Evolutionary conservation across 2,888 invertebrate species (phyloP).

Genomic region (Junonia oenone): DNA sequence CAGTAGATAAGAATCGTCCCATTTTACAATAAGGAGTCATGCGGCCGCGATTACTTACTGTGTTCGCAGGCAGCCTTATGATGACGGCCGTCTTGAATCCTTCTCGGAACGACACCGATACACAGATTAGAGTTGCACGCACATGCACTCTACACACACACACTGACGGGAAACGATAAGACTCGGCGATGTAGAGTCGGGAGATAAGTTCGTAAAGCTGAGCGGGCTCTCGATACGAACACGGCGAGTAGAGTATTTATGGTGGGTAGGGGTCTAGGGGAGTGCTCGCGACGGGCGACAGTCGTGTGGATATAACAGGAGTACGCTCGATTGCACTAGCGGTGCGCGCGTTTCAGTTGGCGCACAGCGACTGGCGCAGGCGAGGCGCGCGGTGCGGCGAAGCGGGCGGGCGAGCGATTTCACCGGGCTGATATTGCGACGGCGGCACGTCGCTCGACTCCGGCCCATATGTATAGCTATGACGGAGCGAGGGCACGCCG

Average conservation of each 20-base stretch:
- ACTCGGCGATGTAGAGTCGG: constrained; percentile 25
- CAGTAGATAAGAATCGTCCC: constrained; percentile 76
- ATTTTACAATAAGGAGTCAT: constrained; percentile 75
- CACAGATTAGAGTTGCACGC: constrained; percentile 56
- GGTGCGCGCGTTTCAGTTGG: constrained; percentile 79
- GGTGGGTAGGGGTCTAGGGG: constrained; percentile 36
- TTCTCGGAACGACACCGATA: constrained; percentile 56
- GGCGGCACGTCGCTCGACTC: constrained; percentile 62
- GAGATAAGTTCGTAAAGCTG: constrained; percentile 45
- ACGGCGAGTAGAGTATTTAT: constrained; percentile 37
- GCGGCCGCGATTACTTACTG: constrained; percentile 71
- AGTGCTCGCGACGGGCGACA: constrained; percentile 47
- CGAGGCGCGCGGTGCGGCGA: constrained; percentile 72
- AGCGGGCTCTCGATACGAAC: constrained; percentile 47
- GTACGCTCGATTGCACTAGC: constrained; percentile 72
- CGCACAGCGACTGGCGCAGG: constrained; percentile 79
- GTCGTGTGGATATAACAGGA: constrained; percentile 52
- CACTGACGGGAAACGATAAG: constrained; percentile 34
- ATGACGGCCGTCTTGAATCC: constrained; percentile 75
- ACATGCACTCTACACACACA: constrained; percentile 53
- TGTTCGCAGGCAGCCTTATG: constrained; percentile 77
- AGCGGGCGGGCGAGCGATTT: constrained; percentile 76
- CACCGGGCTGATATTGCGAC: constrained; percentile 78
- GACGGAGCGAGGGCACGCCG: constrained; percentile 63
- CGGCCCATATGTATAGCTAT: constrained; percentile 72